phyloP scores from a whole-genome alignment of 2,113 vertebrate species.

The Sylvilagus bachmani region DNA sequence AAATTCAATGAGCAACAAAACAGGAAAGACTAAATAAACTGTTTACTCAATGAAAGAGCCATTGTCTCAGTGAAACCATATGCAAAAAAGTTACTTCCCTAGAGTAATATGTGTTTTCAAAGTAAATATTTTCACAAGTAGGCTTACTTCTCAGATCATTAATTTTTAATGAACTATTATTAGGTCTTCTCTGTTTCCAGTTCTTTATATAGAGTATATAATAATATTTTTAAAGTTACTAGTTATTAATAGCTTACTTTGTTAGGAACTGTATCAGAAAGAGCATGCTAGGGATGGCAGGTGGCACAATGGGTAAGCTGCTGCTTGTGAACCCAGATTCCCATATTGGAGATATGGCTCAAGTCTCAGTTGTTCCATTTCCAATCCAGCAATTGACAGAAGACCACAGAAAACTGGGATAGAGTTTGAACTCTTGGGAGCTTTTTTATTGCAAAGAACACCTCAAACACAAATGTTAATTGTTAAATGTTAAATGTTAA shows the following conservation, averaged over 20 bases:
- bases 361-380: too few species aligned
- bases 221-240: slow-evolving; percentile 11
- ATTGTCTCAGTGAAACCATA: not conserved
- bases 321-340: too few species aligned
- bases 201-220: not conserved
- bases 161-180: slow-evolving; percentile 32
- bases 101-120: not conserved
- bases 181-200: not conserved
- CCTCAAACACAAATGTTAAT: not conserved
- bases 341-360: too few species aligned
- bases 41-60: slow-evolving; percentile 3
- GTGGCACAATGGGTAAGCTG: too few species aligned
- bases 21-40: not conserved
- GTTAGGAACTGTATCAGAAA: not conserved
- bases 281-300: not conserved
- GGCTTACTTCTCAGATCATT: not conserved
- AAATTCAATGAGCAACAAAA: not conserved
- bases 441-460: slow-evolving; percentile 6
- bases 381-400: not conserved
- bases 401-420: not conserved
- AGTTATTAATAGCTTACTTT: slow-evolving; percentile 22
- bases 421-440: not conserved
- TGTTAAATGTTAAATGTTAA: too few species aligned
- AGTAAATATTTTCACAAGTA: slow-evolving; percentile 50
- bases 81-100: slow-evolving; percentile 2